Evolutionary conservation across 2,888 invertebrate genomes (phyloP).

Genomic region (Lingula anatina): DNA sequence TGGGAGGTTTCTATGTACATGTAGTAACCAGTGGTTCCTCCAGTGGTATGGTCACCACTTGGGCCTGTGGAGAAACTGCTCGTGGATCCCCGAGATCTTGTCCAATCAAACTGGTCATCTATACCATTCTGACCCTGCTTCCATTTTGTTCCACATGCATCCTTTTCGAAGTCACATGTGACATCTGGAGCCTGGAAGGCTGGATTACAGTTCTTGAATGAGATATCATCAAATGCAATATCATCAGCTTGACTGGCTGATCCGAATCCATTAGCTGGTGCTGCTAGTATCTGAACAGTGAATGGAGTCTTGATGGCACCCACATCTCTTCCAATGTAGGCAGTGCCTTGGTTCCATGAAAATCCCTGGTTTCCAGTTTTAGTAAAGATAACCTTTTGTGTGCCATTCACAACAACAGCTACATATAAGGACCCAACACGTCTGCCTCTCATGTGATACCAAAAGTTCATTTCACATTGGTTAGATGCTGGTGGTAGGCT

Average conservation of each 20-base stretch:
- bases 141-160: slow-evolving; percentile 38
- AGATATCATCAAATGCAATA: slow-evolving; percentile 44
- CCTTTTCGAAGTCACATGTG: slow-evolving; percentile 34
- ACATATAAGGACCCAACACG: slow-evolving; percentile 13
- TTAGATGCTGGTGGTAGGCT: slow-evolving; percentile 18
- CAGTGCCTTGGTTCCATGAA: slow-evolving; percentile 4
- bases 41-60: slow-evolving; percentile 23
- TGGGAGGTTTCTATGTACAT: slow-evolving; percentile 52
- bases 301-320: slow-evolving; percentile 7
- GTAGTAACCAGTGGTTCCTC: slow-evolving; percentile 23
- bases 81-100: slow-evolving; percentile 23
- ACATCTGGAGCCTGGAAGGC: slow-evolving; percentile 21
- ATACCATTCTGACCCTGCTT: slow-evolving; percentile 21
- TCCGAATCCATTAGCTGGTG: slow-evolving; percentile 15
- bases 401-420: not conserved
- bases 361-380: slow-evolving; percentile 4
- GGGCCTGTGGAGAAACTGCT: slow-evolving; percentile 38
- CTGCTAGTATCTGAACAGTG: slow-evolving; percentile 16
- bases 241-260: slow-evolving; percentile 18
- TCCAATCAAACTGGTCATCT: slow-evolving; percentile 40
- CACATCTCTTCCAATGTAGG: slow-evolving; percentile 2
- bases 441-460: slow-evolving; percentile 12
- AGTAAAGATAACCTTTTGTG: not conserved
- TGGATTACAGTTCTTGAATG: slow-evolving; percentile 29
- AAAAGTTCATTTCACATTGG: slow-evolving; percentile 23